A percentile compares a stretch with the other conserved stretches of the same genome.
phyloP scores from a whole-genome alignment of 2,113 vertebrate species.

The Siniperca knerii region DNA sequence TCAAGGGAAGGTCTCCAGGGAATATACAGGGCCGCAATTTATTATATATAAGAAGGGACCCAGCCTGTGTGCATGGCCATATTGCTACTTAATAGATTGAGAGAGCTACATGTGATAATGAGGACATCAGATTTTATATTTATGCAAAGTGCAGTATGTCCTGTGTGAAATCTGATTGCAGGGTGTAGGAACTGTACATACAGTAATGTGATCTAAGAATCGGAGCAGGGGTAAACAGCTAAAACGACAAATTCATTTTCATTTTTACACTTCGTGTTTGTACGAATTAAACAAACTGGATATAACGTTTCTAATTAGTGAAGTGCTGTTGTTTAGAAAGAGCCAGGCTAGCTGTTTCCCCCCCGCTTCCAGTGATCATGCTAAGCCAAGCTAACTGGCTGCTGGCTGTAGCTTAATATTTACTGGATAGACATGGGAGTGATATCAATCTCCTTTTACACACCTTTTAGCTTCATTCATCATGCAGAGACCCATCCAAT shows the following conservation, averaged over 20 bases:
- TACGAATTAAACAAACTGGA: neutral
- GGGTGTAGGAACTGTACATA: neutral
- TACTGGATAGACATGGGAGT: neutral
- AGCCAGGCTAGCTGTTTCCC: neutral
- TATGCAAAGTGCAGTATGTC: neutral
- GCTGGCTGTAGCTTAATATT: neutral
- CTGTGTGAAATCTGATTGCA: slow-evolving; percentile 16
- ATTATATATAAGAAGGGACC: slow-evolving; percentile 53
- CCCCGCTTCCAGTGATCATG: neutral
- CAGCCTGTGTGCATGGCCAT: slow-evolving; percentile 16
- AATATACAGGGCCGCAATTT: slow-evolving; percentile 56
- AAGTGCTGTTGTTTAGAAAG: neutral
- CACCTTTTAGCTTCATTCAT: too few relatives aligned
- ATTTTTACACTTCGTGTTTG: neutral
- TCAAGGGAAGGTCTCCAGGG: slow-evolving; percentile 48
- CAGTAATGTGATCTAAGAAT: neutral
- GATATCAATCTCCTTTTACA: neutral
- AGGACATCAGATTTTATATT: slow-evolving; percentile 11
- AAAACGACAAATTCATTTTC: neutral
- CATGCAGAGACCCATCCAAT: too few relatives aligned
- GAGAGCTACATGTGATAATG: slow-evolving; percentile 29
- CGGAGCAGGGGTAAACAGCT: neutral
- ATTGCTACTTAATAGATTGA: slow-evolving; percentile 7
- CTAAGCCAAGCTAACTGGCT: neutral
- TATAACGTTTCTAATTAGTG: neutral